phyloP scores from a whole-genome alignment of 2,113 vertebrate genomes.

The Triplophysa rosa region DNA sequence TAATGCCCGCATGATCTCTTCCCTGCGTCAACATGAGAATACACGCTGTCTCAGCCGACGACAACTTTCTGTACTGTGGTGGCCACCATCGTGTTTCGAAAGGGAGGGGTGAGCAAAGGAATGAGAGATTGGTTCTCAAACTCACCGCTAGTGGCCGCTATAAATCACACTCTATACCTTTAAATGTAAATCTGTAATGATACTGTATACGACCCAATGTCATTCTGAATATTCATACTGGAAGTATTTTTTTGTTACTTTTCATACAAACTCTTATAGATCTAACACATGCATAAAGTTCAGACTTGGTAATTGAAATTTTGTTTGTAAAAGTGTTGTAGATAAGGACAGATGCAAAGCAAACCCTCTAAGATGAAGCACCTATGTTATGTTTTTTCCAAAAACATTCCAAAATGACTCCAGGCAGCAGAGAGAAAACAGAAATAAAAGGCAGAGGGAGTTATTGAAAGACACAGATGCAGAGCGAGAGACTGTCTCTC shows the following conservation, averaged over 20 bases:
- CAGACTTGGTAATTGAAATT: not conserved
- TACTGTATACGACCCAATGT: not conserved
- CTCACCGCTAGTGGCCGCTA: too few relatives aligned
- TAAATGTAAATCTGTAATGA: not conserved
- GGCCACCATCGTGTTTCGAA: too few relatives aligned
- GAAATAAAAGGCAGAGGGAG: not conserved
- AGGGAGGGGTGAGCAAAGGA: too few relatives aligned
- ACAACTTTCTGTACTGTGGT: too few relatives aligned
- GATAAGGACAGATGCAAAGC: not conserved
- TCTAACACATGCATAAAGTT: too few relatives aligned
- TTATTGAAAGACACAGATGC: not conserved
- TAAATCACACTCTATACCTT: too few relatives aligned
- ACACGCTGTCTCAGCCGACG: too few relatives aligned
- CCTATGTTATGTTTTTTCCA: not conserved
- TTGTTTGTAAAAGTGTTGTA: not conserved
- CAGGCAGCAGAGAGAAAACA: conserved; percentile 8
- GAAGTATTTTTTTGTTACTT: not conserved
- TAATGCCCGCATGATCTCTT: too few relatives aligned
- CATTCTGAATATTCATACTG: not conserved
- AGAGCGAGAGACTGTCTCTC: not conserved
- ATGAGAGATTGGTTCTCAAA: too few relatives aligned
- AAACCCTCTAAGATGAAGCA: not conserved
- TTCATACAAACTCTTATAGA: too few relatives aligned
- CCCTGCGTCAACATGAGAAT: too few relatives aligned
- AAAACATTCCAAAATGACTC: conserved; percentile 9